Base-by-base conservation (phyloP, 2,797 vertebrate genomes). In the Allobates femoralis region DNA sequence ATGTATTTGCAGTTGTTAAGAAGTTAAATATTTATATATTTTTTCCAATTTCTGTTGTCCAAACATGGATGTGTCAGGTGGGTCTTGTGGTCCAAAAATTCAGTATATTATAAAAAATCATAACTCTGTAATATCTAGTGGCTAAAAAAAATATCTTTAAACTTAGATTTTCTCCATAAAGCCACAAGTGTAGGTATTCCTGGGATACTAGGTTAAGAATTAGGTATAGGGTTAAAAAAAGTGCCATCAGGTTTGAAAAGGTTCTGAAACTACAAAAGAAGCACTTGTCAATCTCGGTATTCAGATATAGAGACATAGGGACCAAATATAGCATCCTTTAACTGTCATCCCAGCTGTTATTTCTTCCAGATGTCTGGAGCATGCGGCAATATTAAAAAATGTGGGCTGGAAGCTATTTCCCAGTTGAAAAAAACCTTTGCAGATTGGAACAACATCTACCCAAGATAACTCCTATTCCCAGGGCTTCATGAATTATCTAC, bases 371-470 rank as follows among this genome's bases (percentile, higher is more conserved):
- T 19, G 16, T 67, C 64, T 67, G 30, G 16, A 34, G 64, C 10
- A 19, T 11, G 18, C 30, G 32, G 64, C 64, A 67, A 30, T 34
- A 32, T 5, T 14, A 34, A 51, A 56, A 5, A 37, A 79, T 58
- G 19, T 62, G 32, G 56, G 26, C 55, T 79, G 56, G 18, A 62
- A 41, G 32, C 19, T 32, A 67, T 79, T 37, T 46, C 32, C 32
- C 34, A 18, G 56, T 78, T 34, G 32, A 79, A 62, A 8, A 23
- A 79, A 62, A n/a, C 21, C 50, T 4, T 60, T 79, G 19, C 56
- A 79, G 34, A 79, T 62, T 34, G 77, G 34, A 41, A 12, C 62
- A 23, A 62, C 56, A 46, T 79, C 77, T 37, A 79, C 34, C 56
- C 34, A 37, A 60, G 32, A 79, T 46, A 79, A 79, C 55, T 21